A percentile compares a stretch with the other conserved stretches of the same genome.
Conservation (phyloP, 2,113 vertebrate species). For the Coregonus clupeaformis region DNA sequence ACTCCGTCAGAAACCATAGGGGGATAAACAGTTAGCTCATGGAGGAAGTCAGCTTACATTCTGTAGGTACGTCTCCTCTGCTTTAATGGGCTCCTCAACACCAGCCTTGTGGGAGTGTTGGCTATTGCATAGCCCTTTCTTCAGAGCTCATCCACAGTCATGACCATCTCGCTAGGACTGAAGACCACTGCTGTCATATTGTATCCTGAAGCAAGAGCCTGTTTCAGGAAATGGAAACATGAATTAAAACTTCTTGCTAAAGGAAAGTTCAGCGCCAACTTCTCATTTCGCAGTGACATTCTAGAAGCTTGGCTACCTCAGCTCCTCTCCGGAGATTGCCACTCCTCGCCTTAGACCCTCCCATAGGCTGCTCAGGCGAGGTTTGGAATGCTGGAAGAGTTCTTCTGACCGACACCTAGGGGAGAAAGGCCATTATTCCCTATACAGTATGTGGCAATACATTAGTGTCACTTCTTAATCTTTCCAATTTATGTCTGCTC, state of each 20-base stretch:
- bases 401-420: slow-evolving; percentile 77
- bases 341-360: too few species aligned
- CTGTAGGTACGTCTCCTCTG: slow-evolving; percentile 53
- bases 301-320: too few species aligned
- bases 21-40: too few species aligned
- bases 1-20: neutral
- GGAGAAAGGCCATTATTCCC: slow-evolving; percentile 4
- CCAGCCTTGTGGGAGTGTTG: slow-evolving; percentile 55
- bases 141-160: slow-evolving; percentile 57
- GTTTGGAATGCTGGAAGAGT: slow-evolving; percentile 31
- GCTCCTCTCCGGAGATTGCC: too few species aligned
- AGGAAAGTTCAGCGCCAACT: too few species aligned
- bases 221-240: slow-evolving; percentile 13
- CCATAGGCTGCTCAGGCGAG: neutral
- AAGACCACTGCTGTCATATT: slow-evolving; percentile 60
- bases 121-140: slow-evolving; percentile 59
- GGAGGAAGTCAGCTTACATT: slow-evolving; percentile 35
- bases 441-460: slow-evolving; percentile 9
- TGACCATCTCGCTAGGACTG: slow-evolving; percentile 53
- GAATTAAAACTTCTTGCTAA: neutral
- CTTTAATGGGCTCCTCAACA: slow-evolving; percentile 50
- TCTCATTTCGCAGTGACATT: too few species aligned
- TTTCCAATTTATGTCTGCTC: too few species aligned
- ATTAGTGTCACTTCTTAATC: too few species aligned
- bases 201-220: slow-evolving; percentile 24